Evolutionary conservation across 2,888 invertebrate species (phyloP), one percentile per base, ranked within the genome.

Genomic region (Acanthosoma haemorrhoidale): DNA sequence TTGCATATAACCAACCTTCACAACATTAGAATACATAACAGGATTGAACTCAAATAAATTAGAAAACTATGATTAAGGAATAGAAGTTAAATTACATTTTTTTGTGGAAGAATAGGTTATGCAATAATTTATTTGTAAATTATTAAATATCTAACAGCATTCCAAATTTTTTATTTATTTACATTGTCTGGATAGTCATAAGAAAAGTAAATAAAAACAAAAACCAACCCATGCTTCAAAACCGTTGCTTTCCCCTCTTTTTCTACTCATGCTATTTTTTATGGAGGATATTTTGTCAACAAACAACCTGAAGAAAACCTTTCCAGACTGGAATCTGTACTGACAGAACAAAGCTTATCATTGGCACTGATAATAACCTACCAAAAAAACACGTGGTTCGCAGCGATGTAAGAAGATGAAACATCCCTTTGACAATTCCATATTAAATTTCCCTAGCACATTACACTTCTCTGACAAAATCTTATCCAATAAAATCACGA

Each of bases 211-310:
- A n/a, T n/a, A n/a, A n/a, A n/a, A n/a, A n/a, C n/a, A 51, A 25
- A 68, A 58, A 73, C 76, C 76, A 77, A 84, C 83, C 87, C 87
- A 88, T 68, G 84, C 84, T 79, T 86, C 87, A 77, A 88, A 88
- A 31, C 87, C 88, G 82, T 87, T 86, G 69, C 86, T 85, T 15
- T 84, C 83, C 77, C 82, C 51, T 2, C n/a, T 51, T 31, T 36
- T 59, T 57, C 34, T 32, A 31, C 31, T 31, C 41, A 41, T 41
- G 11, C 1, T 41, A 3, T 21, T 21, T 9, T 57, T 57, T 21
- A 9, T 57, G 57, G 15, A 5, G 25, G 11, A 6, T 36, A 9
- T 8, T 9, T 8, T 36, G 36, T 9, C 36, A 36, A 9, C 8
- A 36, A 6, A 36, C 8, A 36, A 36, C 36, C 36, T 13, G 13